Evolutionary conservation across 2,797 vertebrate species (phyloP).

Genomic region (Helicolenus hilgendorfi): DNA sequence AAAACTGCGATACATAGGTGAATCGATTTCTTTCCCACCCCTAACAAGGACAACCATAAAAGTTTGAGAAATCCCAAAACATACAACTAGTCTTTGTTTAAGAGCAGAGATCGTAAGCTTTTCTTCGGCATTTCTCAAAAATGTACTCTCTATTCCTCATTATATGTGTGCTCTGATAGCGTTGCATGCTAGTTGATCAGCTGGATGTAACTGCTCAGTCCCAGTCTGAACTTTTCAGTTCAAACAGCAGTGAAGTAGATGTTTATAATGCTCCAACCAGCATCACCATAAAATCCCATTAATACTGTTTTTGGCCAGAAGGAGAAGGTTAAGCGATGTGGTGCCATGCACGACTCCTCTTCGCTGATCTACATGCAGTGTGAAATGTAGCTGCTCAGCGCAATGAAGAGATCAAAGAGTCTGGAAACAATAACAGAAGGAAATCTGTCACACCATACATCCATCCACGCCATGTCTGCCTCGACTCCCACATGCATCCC

Average conservation of each 20-base stretch:
- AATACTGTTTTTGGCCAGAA: slow-evolving; percentile 40
- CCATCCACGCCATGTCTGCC: slow-evolving; percentile 33
- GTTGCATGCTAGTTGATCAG: slow-evolving; percentile 6
- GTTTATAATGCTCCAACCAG: slow-evolving; percentile 25
- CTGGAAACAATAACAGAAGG: slow-evolving; percentile 67
- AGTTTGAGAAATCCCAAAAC: background rate
- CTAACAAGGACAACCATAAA: background rate
- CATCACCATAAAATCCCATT: slow-evolving; percentile 58
- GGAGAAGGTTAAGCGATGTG: slow-evolving; percentile 16
- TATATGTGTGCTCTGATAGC: background rate
- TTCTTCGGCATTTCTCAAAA: background rate
- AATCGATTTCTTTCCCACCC: too few species aligned
- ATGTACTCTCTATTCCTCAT: background rate
- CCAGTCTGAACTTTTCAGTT: background rate
- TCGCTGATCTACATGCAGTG: slow-evolving; percentile 35
- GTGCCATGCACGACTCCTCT: slow-evolving; percentile 19
- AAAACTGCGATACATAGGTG: too few species aligned
- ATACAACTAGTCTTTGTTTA: background rate
- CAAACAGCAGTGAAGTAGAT: background rate
- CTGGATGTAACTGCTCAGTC: slow-evolving; percentile 17
- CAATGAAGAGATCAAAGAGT: slow-evolving; percentile 66
- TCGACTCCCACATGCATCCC: slow-evolving; percentile 16
- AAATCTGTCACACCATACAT: slow-evolving; percentile 56
- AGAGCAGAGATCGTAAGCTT: background rate
- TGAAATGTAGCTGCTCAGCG: slow-evolving; percentile 33